phyloP scores from a whole-genome alignment of 2,888 invertebrate genomes.

The Nymphalis polychloros region DNA sequence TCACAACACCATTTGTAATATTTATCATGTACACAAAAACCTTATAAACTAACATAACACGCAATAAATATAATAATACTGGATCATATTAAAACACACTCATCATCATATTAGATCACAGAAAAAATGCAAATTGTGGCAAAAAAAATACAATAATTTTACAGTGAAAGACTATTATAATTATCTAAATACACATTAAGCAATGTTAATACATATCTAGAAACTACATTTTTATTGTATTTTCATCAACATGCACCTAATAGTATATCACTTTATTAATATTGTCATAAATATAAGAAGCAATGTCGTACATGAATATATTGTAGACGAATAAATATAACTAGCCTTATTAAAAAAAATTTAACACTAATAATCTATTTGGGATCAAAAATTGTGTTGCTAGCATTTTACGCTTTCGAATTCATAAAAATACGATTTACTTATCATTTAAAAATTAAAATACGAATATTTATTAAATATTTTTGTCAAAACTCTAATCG shows the following conservation, averaged over 20 bases:
- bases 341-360: neutral
- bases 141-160: neutral
- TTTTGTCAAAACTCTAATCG: neutral
- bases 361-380: neutral
- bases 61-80: conserved; percentile 30
- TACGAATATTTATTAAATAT: conserved; percentile 2
- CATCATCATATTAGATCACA: too few species aligned
- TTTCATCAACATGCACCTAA: neutral
- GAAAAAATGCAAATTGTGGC: conserved; percentile 4
- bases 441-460: neutral
- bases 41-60: neutral
- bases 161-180: neutral
- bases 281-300: conserved; percentile 1
- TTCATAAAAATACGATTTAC: neutral
- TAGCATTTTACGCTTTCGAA: neutral
- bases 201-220: neutral
- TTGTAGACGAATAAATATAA: neutral
- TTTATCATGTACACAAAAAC: conserved; percentile 3
- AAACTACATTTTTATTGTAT: conserved; percentile 1
- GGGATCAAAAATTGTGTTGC: neutral
- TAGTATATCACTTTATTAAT: conserved; percentile 1
- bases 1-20: neutral
- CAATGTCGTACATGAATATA: neutral
- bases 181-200: neutral
- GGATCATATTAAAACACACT: conserved; percentile 13